Base-by-base conservation (phyloP, 2,113 vertebrate genomes). In the Poecilia latipinna region DNA sequence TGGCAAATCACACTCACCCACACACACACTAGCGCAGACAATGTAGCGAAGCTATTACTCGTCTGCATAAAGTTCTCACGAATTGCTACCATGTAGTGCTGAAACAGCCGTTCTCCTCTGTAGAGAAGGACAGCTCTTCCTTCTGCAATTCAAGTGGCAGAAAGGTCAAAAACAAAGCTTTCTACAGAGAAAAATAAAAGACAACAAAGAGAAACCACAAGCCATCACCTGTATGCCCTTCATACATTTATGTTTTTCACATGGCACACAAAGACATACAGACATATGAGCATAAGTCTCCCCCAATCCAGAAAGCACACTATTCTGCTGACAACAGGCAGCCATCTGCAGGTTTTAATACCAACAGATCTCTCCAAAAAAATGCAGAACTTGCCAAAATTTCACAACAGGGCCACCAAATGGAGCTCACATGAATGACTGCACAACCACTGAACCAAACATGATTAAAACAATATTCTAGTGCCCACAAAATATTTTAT, bases 281-380 rank as follows among this genome's bases (percentile, higher is more conserved):
- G 65, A 73, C 80, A 88, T 69, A 88, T 85, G 76, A 82, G 86
- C 75, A 42, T 37, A 70, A 37, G 78, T 65, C 65, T 74, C 68
- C 79, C 74, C 70, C 75, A 79, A 70, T 67, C 33, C 77, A 84
- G 77, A 82, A 72, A 81, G 65, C 63, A 39, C 64, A 64, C 70
- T 79, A 65, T 77, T 72, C 51, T 84, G 66, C 71, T 83, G 82
- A 79, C 74, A 83, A 71, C 80, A 87, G 77, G 83, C 80, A 81
- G 83, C 72, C 67, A 85, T 85, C 75, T 86, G 86, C 80, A 78
- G 79, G 71, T 79, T 87, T 87, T 72, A 82, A 81, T 82, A 87
- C 77, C 79, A 63, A 61, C 72, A 81, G 29, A 77, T 76, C 72
- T 78, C 68, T 74, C 81, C 74, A 86, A 84, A 82, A 12, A 57